Conservation (phyloP, 2,888 invertebrate genomes). For the Cheilosia variabilis region DNA sequence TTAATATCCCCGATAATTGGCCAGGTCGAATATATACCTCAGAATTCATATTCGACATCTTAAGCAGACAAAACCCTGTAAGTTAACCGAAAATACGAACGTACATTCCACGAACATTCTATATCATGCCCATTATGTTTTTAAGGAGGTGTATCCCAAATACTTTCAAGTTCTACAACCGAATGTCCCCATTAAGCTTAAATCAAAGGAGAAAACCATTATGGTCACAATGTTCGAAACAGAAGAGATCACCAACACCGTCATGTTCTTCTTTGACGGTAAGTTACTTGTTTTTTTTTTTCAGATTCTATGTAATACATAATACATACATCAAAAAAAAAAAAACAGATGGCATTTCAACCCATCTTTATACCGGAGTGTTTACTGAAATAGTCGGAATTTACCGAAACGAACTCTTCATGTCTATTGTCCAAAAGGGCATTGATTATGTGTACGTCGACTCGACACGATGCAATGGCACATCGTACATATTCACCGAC, state of each 20-base stretch:
- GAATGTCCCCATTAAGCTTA: constrained; percentile 56
- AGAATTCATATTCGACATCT: constrained; percentile 50
- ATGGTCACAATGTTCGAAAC: constrained; percentile 65
- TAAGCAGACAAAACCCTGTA: constrained; percentile 51
- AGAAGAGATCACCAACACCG: constrained; percentile 41
- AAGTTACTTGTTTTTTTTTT: neutral
- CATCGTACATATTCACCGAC: constrained; percentile 46
- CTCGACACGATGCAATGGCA: constrained; percentile 36
- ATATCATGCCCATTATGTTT: neutral
- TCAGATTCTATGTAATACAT: neutral
- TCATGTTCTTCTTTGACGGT: constrained; percentile 66
- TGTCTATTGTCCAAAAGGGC: constrained; percentile 22
- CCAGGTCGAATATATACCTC: constrained; percentile 59
- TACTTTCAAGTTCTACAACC: constrained; percentile 31
- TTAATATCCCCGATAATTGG: constrained; percentile 51
- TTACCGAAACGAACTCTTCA: constrained; percentile 42
- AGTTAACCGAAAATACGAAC: constrained; percentile 1
- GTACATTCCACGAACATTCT: neutral
- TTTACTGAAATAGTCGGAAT: constrained; percentile 41
- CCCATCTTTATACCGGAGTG: constrained; percentile 51
- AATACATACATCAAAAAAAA: too few species aligned
- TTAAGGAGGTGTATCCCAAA: constrained; percentile 12
- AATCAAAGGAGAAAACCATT: constrained; percentile 47
- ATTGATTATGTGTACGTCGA: constrained; percentile 53
- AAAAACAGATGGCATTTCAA: constrained; percentile 27